Evolutionary conservation across 2,797 vertebrate species (phyloP), one percentile per base, ranked within the genome.

Genomic region (Etheostoma perlongum): DNA sequence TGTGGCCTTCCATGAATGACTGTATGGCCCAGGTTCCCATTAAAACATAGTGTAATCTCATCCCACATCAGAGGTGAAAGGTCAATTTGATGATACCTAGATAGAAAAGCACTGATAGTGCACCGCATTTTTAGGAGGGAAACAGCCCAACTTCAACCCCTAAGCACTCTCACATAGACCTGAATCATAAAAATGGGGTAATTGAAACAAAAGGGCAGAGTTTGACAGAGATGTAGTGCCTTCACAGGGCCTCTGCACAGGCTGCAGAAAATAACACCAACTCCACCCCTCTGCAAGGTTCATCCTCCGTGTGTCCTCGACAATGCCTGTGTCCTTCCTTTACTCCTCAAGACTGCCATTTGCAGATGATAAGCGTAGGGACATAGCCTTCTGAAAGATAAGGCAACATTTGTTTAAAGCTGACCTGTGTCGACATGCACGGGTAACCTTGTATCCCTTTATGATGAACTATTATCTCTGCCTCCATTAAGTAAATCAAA

Each of bases 151-250:
- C 83, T 81, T 86, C 89, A 85, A 76, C 76, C 87, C 80, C 74
- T 91, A 83, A 92, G 88, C 66, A 30, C 83, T 89, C 80, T 77
- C 83, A 74, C 90, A 88, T 70, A 84, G 79, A 86, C 82, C 88
- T 91, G 91, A 90, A 93, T 91, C 91, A 93, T 76, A 89, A 89
- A 88, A 92, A 92, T 85, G 79, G 89, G 79, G 89, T 92, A 94
- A 93, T 88, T 94, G 92, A 93, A 93, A 92, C 82, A 89, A 95
- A 95, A 94, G 93, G 92, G 87, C 92, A 93, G 86, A 84, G 85
- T 90, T 86, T 93, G 93, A 93, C 93, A 90, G 88, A 94, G 94
- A 95, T 90, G 81, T 90, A 93, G 91, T 93, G 87, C 76, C 76
- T 89, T 91, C 36, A 82, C 80, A 48, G 77, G 79, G 68, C 79